A percentile compares a stretch with the other conserved stretches of the same genome.
These are phyloP conservation scores for Pygocentrus nattereri DNA, from an alignment of 2,797 vertebrate species.

Conservation along the genomic window DNA sequence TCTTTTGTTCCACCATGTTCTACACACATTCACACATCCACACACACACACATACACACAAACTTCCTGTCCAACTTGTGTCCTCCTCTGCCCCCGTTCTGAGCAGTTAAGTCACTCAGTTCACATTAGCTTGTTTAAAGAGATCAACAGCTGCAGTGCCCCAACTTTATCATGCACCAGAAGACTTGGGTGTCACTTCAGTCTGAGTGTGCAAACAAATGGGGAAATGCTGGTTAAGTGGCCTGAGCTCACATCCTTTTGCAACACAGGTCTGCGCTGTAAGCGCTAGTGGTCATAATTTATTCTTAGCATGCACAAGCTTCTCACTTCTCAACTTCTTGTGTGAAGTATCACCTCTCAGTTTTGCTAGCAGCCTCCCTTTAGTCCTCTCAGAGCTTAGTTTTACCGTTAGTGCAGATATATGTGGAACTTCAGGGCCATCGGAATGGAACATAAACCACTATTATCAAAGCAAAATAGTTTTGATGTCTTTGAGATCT, in stretches of 20 bases:
- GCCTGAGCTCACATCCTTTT: slow-evolving; percentile 9
- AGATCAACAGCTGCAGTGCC: slow-evolving; percentile 14
- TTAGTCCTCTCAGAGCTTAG: neutral
- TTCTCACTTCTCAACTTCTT: slow-evolving; percentile 5
- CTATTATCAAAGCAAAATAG: neutral
- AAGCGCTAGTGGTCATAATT: neutral
- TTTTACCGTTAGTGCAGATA: too few relatives aligned
- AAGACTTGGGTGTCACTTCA: slow-evolving; percentile 23
- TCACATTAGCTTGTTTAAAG: slow-evolving; percentile 18
- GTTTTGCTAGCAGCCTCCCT: neutral
- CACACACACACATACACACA: slow-evolving; percentile 6
- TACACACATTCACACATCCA: neutral
- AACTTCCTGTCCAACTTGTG: slow-evolving; percentile 35
- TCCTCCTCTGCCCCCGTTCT: neutral
- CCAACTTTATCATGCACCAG: slow-evolving; percentile 17
- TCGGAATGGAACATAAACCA: neutral
- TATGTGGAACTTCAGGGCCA: too few relatives aligned
- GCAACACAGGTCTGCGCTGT: neutral
- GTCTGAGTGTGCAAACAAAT: slow-evolving; percentile 3
- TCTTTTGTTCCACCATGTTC: neutral
- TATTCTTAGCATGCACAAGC: neutral
- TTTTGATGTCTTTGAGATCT: neutral
- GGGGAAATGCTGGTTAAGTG: neutral
- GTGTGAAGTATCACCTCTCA: slow-evolving; percentile 1
- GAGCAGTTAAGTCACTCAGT: slow-evolving; percentile 8